Evolutionary conservation across 2,113 vertebrate genomes (phyloP).

Genomic region (Tringa solitaria): DNA sequence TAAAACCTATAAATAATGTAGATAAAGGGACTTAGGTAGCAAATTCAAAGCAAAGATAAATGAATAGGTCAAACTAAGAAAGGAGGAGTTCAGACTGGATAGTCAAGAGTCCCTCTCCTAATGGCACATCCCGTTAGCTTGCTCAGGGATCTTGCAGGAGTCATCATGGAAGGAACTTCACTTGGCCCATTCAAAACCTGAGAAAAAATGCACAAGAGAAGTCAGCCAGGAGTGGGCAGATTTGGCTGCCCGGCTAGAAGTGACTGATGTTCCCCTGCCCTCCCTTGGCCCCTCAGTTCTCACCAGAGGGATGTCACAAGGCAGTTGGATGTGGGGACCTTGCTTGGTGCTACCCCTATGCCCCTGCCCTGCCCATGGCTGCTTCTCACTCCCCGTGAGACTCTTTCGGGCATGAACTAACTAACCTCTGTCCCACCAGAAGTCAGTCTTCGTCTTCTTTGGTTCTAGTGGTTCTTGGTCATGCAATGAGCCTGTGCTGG

Average conservation of each 20-base stretch:
- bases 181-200: not conserved
- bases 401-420: not conserved
- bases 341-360: not conserved
- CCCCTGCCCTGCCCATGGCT: not conserved
- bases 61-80: not conserved
- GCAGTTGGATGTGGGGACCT: too few species aligned
- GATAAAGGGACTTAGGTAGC: not conserved
- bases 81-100: not conserved
- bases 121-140: not conserved
- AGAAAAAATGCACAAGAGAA: not conserved
- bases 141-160: not conserved
- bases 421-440: not conserved
- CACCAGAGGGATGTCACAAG: fast-evolving
- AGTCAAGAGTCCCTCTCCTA: not conserved
- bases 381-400: not conserved
- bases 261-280: too few species aligned
- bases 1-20: not conserved
- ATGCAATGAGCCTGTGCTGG: not conserved
- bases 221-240: not conserved
- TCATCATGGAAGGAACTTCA: not conserved
- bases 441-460: not conserved
- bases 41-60: not conserved
- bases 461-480: not conserved
- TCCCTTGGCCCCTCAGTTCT: not conserved
- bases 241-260: not conserved